Evolutionary conservation across 2,113 vertebrate genomes (phyloP).

Genomic region (Dromiciops gliroides): DNA sequence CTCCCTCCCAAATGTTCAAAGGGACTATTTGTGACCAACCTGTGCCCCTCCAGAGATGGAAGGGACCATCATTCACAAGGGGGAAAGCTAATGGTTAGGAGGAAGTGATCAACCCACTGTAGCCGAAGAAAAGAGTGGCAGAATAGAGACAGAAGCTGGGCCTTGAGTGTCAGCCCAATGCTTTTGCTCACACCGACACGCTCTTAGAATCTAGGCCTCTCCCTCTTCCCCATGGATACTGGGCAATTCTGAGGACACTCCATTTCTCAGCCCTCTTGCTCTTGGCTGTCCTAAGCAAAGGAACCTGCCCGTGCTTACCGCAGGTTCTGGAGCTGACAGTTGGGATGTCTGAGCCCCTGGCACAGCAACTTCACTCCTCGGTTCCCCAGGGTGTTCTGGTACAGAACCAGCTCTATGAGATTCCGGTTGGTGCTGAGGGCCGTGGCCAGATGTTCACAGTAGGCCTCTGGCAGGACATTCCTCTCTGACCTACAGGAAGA

Average conservation of each 20-base stretch:
- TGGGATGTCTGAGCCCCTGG: conserved; percentile 62
- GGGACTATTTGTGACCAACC: too few relatives aligned
- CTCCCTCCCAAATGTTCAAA: too few relatives aligned
- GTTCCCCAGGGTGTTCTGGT: conserved; percentile 35
- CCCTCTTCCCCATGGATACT: background rate
- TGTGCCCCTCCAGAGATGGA: too few relatives aligned
- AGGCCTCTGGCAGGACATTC: background rate
- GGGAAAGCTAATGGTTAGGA: background rate
- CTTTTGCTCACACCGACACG: background rate
- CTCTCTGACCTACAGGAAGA: conserved; percentile 42
- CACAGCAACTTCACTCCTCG: conserved; percentile 57
- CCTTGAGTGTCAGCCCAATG: too few relatives aligned
- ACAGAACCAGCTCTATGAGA: conserved; percentile 57
- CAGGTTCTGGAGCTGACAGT: conserved; percentile 69
- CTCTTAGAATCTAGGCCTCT: background rate
- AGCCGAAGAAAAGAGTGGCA: too few relatives aligned
- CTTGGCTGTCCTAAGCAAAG: background rate
- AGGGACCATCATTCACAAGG: too few relatives aligned
- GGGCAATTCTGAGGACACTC: background rate
- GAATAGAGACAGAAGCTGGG: background rate
- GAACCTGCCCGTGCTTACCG: conserved; percentile 34
- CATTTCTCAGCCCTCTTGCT: background rate
- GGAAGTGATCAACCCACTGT: background rate
- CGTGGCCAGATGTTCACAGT: background rate
- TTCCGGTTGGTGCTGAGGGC: conserved; percentile 20